Base-by-base conservation (phyloP, 2,888 invertebrate genomes). In the Dynastes maya region DNA sequence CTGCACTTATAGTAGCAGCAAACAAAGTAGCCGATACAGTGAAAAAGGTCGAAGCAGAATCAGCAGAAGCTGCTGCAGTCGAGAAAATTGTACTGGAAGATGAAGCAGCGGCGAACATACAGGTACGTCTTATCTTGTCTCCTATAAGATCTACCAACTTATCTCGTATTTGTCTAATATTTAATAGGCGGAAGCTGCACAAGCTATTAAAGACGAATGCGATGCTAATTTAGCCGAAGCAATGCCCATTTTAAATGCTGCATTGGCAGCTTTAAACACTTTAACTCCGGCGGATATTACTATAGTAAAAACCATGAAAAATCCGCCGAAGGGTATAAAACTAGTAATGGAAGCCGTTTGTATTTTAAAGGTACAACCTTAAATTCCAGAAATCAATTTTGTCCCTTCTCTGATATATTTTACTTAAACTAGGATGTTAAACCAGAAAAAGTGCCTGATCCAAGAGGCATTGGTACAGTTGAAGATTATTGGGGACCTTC, bases 401-500 rank as follows among this genome's bases (percentile, higher is more conserved):
- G 9, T 6, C 40, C 9, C 1, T 9, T 45, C 45, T 45, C 11
- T 45, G 32, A 37, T 53, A 3, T 11, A 9, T 9, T 32, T 27
- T 53, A 53, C 37, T 8, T n/a, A 71, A 37, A 8, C 11, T 83
- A 94, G 92, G 96, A 95, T 82, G 90, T 96, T 6, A 98, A 98
- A 89, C 95, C 98, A 0, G 97, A 98, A 82, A 93, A 94, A 85
- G 89, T 97, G 53, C 95, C 95, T 0, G 95, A 95, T 86, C 94
- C 97, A 0, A 93, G 92, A 22, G 97, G 96, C 0, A 92, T 95
- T 8, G 97, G 96, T 2, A 94, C 95, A 81, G 88, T 95, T 1
- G 98, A 98, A 82, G 98, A 98, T 86, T 98, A 93, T 86, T 98
- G 98, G 98, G 95, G 95, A 0, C 94, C 97, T 0, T 97, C 98